These are phyloP conservation scores for Sicus ferrugineus DNA, from an alignment of 2,888 invertebrate species.

Conservation along the genomic window DNA sequence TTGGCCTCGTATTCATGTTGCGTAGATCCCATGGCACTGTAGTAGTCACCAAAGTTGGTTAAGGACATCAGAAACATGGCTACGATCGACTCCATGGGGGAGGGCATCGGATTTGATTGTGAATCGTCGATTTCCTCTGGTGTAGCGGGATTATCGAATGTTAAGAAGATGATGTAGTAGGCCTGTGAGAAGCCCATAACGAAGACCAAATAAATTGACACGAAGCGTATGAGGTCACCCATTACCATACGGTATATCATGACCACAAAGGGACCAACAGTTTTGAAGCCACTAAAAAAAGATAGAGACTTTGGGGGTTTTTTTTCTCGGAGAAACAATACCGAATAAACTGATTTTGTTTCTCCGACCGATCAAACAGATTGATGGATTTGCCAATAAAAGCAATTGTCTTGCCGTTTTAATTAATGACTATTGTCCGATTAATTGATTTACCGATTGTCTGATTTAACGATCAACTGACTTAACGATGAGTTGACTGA, in stretches of 20 bases:
- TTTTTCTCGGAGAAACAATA: too few species aligned
- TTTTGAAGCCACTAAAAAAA: conserved; percentile 86
- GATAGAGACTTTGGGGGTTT: too few species aligned
- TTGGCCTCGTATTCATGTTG: conserved; percentile 90
- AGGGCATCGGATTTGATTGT: conserved; percentile 85
- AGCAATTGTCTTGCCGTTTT: too few species aligned
- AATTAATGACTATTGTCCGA: too few species aligned
- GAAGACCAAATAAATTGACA: conserved; percentile 95
- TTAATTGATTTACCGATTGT: too few species aligned
- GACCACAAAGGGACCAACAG: conserved; percentile 99
- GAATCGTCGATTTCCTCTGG: conserved; percentile 85
- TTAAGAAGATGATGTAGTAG: conserved; percentile 89
- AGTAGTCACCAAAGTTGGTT: conserved; percentile 95
- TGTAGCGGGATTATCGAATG: conserved; percentile 84
- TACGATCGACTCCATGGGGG: conserved; percentile 93
- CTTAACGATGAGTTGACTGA: too few species aligned
- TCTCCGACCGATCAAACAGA: too few species aligned
- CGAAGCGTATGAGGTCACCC: conserved; percentile 94
- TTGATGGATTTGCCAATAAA: too few species aligned
- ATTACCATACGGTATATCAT: conserved; percentile 99
- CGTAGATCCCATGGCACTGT: conserved; percentile 87
- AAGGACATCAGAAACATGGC: conserved; percentile 99
- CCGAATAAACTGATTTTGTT: too few species aligned
- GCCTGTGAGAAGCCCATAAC: conserved; percentile 97
- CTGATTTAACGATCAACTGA: too few species aligned